Conservation (phyloP, 2,113 vertebrate genomes). For the Cyphomyrus discorhynchus region DNA sequence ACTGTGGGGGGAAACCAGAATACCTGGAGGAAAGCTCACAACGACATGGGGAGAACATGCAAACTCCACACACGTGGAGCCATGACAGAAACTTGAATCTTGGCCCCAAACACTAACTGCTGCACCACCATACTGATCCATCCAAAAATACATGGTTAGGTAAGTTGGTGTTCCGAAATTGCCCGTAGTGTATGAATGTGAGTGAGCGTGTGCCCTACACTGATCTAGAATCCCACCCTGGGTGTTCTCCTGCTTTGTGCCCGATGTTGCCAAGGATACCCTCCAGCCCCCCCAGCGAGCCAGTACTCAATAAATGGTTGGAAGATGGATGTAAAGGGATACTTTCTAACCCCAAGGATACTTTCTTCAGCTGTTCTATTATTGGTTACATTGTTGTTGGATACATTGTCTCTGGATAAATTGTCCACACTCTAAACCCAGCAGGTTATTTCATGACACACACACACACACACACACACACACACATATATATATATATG, state of each 20-base stretch:
- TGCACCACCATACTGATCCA: not conserved
- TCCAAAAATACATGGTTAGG: not conserved
- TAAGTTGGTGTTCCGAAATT: not conserved
- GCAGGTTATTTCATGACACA: not conserved
- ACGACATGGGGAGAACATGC: not conserved
- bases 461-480: too few relatives aligned
- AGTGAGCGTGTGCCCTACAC: not conserved
- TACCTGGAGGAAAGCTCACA: not conserved
- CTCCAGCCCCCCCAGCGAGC: not conserved
- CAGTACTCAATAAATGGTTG: not conserved
- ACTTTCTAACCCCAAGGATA: not conserved
- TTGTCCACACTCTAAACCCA: not conserved
- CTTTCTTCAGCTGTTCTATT: not conserved
- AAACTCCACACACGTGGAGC: not conserved
- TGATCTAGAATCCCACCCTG: not conserved
- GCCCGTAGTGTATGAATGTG: not conserved
- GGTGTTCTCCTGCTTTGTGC: not conserved
- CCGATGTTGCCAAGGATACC: not conserved
- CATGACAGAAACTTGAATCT: not conserved
- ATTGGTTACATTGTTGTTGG: not conserved
- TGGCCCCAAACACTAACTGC: not conserved
- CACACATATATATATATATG: too few relatives aligned
- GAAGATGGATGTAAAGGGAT: not conserved
- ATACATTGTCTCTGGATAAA: not conserved
- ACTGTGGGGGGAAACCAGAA: not conserved